phyloP scores from a whole-genome alignment of 2,797 vertebrate species.

The Brachymystax lenok region DNA sequence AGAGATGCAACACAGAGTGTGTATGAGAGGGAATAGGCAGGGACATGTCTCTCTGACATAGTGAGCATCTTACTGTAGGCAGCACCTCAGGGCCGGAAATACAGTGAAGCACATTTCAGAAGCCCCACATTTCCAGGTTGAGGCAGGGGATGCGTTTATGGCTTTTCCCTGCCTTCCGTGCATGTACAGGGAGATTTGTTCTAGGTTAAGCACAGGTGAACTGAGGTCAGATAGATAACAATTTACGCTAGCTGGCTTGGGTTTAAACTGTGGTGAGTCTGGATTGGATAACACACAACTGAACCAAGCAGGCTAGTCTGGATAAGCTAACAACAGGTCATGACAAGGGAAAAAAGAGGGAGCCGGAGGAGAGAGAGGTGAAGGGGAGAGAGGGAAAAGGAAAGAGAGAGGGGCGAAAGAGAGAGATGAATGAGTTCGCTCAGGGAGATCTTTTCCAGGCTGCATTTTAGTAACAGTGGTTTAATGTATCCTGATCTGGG shows the following conservation, averaged over 20 bases:
- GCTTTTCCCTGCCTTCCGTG: constrained; percentile 38
- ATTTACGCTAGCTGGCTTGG: too few relatives aligned
- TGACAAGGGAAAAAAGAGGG: neutral
- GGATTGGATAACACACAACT: too few relatives aligned
- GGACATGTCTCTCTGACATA: neutral
- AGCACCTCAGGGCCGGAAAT: neutral
- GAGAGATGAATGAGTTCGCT: constrained; percentile 54
- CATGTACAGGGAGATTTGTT: constrained; percentile 50
- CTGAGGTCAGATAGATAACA: too few relatives aligned
- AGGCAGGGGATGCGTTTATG: constrained; percentile 43
- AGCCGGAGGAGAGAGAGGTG: neutral
- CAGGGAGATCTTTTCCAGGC: constrained; percentile 59
- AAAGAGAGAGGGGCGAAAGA: constrained; percentile 3
- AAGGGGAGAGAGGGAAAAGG: too few relatives aligned
- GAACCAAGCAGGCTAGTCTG: neutral
- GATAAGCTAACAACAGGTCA: neutral
- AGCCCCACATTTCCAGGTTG: neutral
- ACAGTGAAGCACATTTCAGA: neutral
- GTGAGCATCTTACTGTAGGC: too few relatives aligned
- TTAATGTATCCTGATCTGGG: constrained; percentile 62
- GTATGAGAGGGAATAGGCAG: neutral
- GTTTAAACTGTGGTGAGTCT: too few relatives aligned
- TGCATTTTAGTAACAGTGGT: constrained; percentile 51
- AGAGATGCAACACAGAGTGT: constrained; percentile 31
- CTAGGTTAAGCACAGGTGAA: constrained; percentile 40